These are phyloP conservation scores for Corynorhinus townsendii DNA, from an alignment of 2,113 vertebrate species.

Conservation along the genomic window DNA sequence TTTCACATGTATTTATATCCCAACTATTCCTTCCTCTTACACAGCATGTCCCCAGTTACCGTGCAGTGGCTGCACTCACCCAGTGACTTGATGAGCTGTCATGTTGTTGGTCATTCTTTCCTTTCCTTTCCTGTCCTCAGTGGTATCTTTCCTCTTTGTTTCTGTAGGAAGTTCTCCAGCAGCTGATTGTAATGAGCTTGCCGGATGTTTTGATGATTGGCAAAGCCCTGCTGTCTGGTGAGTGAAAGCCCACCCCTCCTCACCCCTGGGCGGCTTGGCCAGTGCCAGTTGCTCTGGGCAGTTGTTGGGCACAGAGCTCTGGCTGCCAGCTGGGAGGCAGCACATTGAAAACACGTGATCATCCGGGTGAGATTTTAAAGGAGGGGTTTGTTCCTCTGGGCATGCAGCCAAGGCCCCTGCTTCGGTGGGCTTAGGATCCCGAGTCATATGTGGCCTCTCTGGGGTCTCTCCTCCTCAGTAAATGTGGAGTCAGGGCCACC, in stretches of 20 bases:
- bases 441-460: fast-evolving
- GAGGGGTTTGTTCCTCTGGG: background rate
- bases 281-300: background rate
- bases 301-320: background rate
- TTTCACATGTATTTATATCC: background rate
- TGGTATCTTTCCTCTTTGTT: conserved; percentile 30
- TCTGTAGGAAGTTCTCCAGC: conserved; percentile 92
- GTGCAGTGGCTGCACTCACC: background rate
- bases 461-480: background rate
- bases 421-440: background rate
- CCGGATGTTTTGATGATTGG: conserved; percentile 90
- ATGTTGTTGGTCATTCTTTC: background rate
- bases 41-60: background rate
- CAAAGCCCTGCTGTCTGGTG: conserved; percentile 82
- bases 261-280: background rate
- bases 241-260: conserved; percentile 46
- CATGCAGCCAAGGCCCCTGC: background rate
- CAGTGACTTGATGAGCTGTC: background rate
- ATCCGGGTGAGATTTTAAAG: background rate
- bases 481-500: background rate
- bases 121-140: conserved; percentile 10
- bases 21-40: background rate
- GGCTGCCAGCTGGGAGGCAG: background rate
- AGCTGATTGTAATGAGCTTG: conserved; percentile 96
- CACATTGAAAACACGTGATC: background rate